These are phyloP conservation scores for Aspidapion aeneum DNA, from an alignment of 2,888 invertebrate genomes.

Conservation along the genomic window DNA sequence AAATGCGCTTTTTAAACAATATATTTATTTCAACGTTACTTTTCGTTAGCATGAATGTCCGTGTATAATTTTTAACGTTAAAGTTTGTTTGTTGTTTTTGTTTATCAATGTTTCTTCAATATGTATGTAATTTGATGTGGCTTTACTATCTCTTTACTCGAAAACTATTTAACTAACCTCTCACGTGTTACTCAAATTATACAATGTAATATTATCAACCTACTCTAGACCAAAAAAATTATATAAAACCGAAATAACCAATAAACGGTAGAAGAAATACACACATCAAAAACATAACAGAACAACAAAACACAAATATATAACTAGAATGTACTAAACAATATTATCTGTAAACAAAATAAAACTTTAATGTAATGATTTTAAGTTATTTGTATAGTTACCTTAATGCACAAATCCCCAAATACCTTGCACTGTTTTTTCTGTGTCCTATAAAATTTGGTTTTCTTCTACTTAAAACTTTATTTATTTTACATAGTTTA, in stretches of 20 bases:
- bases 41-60: conserved; percentile 9
- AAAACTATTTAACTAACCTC: neutral
- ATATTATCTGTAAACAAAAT: neutral
- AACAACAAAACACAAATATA: neutral
- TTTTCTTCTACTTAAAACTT: neutral
- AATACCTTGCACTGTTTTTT: neutral
- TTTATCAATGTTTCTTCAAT: neutral
- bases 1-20: no score
- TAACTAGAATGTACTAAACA: neutral
- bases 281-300: neutral
- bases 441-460: neutral
- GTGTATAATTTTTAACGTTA: conserved; percentile 4
- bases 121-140: neutral
- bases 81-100: neutral
- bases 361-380: no score
- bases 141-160: neutral
- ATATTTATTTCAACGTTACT: no score
- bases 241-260: neutral
- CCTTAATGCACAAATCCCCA: neutral
- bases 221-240: neutral
- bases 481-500: no score
- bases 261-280: neutral
- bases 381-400: neutral
- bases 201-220: neutral
- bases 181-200: neutral